Base-by-base conservation (phyloP, 1,140 invertebrate species). In the Tribolium madens region DNA sequence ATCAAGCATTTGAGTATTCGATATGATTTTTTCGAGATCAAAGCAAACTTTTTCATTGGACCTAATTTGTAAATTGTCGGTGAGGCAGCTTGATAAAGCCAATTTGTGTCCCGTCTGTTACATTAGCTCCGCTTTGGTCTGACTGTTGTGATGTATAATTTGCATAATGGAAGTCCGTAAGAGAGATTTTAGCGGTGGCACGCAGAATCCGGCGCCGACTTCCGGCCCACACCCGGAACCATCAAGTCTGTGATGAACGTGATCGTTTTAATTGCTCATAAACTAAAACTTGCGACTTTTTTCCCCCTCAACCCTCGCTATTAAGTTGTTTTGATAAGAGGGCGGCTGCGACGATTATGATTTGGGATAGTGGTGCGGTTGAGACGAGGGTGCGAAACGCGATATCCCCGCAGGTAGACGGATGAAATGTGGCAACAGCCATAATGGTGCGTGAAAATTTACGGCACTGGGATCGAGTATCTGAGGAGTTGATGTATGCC, bases 391-490 rank as follows among this genome's bases (percentile, higher is more conserved):
- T 64, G 57, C 57, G 53, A 60, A 60, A 60, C 18, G 53, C 53
- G 57, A 64, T 57, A 57, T 14, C 26, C 57, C 14, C 26, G 1
- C 57, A 64, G 57, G 57, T 64, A 33, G 57, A 26, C 12, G 46
- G 50, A 72, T 75, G 73, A 75, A 69, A 52, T 33, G 60, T 71
- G 50, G 69, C 76, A 70, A 60, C 72, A 71, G 31, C 71, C 18
- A 42, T 78, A 78, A 78, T 78, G 76, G 73, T 50, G 60, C 76
- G 76, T 75, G 36, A 75, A 78, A 71, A 75, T 78, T 75, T 78
- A 78, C 73, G 72, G 46, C 53, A 21, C 21, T 17, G n/a, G n/a
- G n/a, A n/a, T n/a, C n/a, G n/a, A n/a, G n/a, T n/a, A n/a, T n/a
- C n/a, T n/a, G n/a, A 71, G 69, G 21, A 60, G 18, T 42, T 74